Evolutionary conservation across 2,888 invertebrate genomes (phyloP), one percentile per base, ranked within the genome.

Genomic region (Stenodera caucasica): DNA sequence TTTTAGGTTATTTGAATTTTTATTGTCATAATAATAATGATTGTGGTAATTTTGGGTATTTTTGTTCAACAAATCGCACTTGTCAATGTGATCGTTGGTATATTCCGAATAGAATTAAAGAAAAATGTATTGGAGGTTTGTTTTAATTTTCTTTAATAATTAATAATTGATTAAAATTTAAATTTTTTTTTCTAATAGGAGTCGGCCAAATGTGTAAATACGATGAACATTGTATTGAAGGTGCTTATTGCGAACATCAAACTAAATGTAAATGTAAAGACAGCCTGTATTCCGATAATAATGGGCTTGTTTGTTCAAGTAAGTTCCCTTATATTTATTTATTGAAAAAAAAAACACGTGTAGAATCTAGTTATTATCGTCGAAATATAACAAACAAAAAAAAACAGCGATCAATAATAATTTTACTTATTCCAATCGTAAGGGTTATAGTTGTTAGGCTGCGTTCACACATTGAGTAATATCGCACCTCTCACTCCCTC

Each of bases 191-290:
- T n/a, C n/a, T n/a, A n/a, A n/a, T 58, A 81, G 81, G 74, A 59
- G 72, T 81, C 1, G 77, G 76, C 55, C 75, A 79, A 63, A 74
- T 67, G 64, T 81, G 81, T 67, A 66, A 72, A 49, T 81, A 81
- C 59, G 81, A 81, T 65, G 78, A 78, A 58, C 79, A 81, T 57
- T 81, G 81, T 65, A 78, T 81, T 57, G 77, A 77, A 49, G 79
- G 78, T 5, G 80, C 80, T 3, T 81, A 71, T 67, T 81, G 81
- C 67, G 73, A 78, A 70, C 71, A 75, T 55, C 78, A 79, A 68
- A 70, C 68, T 21, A 72, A 68, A 40, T 81, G 81, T 65, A 73
- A 76, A 68, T 80, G 80, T 64, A 78, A 80, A 68, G 74, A 76
- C 9, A 61, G 70, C 50, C 69, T 66, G 14, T 67, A 70, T 30